Percentiles rank a stretch among this genome's conserved stretches.
Conservation (phyloP, 2,113 vertebrate genomes). For the Urocitellus parryii region DNA sequence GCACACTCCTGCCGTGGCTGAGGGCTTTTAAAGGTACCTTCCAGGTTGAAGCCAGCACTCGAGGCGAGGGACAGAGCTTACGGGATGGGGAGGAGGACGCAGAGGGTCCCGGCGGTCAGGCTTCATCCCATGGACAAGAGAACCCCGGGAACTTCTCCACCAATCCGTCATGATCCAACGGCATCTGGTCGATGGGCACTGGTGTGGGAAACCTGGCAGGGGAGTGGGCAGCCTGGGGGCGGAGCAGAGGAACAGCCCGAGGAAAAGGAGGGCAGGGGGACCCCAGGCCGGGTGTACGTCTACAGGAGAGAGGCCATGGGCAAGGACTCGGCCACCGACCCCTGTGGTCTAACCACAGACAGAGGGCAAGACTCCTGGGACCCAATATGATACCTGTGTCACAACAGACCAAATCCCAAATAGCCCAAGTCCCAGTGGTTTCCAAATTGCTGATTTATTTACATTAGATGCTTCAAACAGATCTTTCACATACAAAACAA, state of each 20-base stretch:
- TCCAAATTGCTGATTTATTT: neutral
- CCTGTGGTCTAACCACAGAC: neutral
- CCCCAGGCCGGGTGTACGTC: neutral
- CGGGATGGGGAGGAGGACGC: neutral
- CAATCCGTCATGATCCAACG: neutral
- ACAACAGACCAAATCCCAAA: neutral
- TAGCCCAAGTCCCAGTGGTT: neutral
- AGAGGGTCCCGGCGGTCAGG: neutral
- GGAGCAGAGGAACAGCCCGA: neutral
- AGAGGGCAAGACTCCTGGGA: neutral
- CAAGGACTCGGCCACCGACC: neutral
- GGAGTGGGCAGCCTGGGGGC: neutral
- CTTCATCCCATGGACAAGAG: neutral
- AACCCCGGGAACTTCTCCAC: neutral
- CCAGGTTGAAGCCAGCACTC: no score
- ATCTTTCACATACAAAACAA: slow-evolving; percentile 18
- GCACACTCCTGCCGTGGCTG: no score
- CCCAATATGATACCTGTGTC: neutral
- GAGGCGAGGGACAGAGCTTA: neutral
- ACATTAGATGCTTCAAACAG: neutral
- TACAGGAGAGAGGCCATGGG: neutral
- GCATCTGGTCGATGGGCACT: neutral
- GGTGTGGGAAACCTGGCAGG: neutral
- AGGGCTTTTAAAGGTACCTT: no score
- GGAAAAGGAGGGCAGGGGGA: neutral